Evolutionary conservation across 1,140 invertebrate genomes (phyloP), one percentile per base, ranked within the genome.

Genomic region (Drosophila setifemur): DNA sequence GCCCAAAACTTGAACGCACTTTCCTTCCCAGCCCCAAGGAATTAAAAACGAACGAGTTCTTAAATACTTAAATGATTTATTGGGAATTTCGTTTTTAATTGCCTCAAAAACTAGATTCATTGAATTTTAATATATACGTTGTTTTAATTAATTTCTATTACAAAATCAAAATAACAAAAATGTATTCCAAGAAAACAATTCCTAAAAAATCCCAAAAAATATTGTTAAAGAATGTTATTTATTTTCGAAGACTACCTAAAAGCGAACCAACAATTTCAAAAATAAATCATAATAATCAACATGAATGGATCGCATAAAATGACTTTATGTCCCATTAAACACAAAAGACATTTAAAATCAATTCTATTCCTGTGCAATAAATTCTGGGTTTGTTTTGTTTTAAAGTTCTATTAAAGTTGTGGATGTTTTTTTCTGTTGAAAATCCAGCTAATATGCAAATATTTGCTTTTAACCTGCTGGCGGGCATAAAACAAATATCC

Each of bases 391-490:
- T 31, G 14, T 12, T 64, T 49, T 12, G 14, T 49, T 48, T 61
- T 64, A 49, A 64, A 64, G 42, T 64, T 16, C 26, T 18, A 12
- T 39, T 48, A 16, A 49, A 61, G 18, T 16, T 47, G 16, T 48
- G 14, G 29, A 14, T 2, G 11, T 7, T 3, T 29, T 44, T 21
- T 42, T 2, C 7, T 21, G 8, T 6, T 1, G 33, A 39, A 49
- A 64, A 64, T 48, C 33, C 33, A 48, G 61, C 61, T 64, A 64
- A 64, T 64, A 64, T 64, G 61, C 61, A 64, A 64, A 64, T 64
- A 64, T 64, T 64, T 63, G 57, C 57, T 64, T 58, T 40, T 58
- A 50, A 64, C 42, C 57, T 64, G 61, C 61, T 25, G 33, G 58
- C 61, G 58, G 33, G 58, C 16, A 48, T 63, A 64, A 64, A 48